phyloP scores from a whole-genome alignment of 2,888 invertebrate species.

The Microctonus brassicae region DNA sequence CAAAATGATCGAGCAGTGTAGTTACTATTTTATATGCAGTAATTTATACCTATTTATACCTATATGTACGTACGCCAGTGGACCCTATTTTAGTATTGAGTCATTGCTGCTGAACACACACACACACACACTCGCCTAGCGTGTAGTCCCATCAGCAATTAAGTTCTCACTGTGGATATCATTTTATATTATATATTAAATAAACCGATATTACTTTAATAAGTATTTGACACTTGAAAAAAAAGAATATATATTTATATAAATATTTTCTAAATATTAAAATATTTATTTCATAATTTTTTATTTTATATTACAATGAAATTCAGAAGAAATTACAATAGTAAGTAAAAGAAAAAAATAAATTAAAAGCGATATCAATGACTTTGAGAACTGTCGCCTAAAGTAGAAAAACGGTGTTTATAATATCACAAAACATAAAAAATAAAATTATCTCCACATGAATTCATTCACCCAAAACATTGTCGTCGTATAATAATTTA shows the following conservation, averaged over 20 bases:
- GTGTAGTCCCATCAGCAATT: constrained; percentile 41
- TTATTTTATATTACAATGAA: neutral
- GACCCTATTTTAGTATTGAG: constrained; percentile 23
- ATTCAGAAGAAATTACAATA: neutral
- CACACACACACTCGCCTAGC: constrained; percentile 47
- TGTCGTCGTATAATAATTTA: neutral
- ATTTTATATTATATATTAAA: constrained; percentile 6
- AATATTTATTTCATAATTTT: neutral
- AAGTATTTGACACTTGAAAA: neutral
- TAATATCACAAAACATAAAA: neutral
- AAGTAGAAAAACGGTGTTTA: constrained; percentile 4
- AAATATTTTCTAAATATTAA: neutral
- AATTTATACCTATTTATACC: constrained; percentile 5
- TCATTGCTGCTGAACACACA: constrained; percentile 21
- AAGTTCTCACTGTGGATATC: constrained; percentile 42
- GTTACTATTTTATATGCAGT: constrained; percentile 5
- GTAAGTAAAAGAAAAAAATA: neutral
- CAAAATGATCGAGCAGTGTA: constrained; percentile 32
- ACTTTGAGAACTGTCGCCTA: neutral
- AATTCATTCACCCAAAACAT: neutral
- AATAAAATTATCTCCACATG: neutral
- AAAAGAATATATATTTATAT: neutral
- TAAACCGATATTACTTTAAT: neutral
- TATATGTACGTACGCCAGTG: constrained; percentile 19
- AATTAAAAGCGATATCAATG: constrained; percentile 9